Conservation (phyloP, 2,888 invertebrate species). For the Steromphala cineraria region DNA sequence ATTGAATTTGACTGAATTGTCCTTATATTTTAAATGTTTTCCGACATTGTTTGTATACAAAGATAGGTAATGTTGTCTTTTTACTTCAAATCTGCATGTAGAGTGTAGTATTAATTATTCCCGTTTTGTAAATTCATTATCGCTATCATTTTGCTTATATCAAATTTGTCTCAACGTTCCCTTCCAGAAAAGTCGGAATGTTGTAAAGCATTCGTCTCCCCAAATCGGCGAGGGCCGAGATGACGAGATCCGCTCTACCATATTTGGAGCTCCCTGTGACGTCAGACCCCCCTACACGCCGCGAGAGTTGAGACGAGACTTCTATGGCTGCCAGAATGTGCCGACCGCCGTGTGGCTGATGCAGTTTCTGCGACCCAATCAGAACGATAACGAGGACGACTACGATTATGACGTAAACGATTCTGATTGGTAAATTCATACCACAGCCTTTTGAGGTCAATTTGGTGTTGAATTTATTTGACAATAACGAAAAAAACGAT, state of each 20-base stretch:
- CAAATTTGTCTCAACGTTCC: too few relatives aligned
- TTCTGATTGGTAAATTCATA: not conserved
- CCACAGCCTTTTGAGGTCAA: not conserved
- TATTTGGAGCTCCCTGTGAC: constrained; percentile 77
- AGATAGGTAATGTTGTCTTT: too few relatives aligned
- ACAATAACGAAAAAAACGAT: too few relatives aligned
- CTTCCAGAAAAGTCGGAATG: constrained; percentile 61
- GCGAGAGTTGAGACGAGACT: constrained; percentile 74
- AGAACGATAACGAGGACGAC: constrained; percentile 11
- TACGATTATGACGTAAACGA: constrained; percentile 18
- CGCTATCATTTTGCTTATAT: too few relatives aligned
- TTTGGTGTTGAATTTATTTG: not conserved
- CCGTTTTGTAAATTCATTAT: too few relatives aligned
- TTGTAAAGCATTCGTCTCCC: constrained; percentile 72
- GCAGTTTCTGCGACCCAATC: constrained; percentile 26
- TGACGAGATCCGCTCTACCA: constrained; percentile 70
- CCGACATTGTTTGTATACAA: too few relatives aligned
- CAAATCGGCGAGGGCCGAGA: constrained; percentile 68
- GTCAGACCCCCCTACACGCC: constrained; percentile 74
- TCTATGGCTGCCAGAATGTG: constrained; percentile 77
- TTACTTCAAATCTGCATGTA: too few relatives aligned
- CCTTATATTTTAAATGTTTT: too few relatives aligned
- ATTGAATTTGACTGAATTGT: too few relatives aligned
- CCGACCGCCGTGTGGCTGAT: constrained; percentile 76
- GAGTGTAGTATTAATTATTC: too few relatives aligned